Evolutionary conservation across 2,113 vertebrate genomes (phyloP), one percentile per base, ranked within the genome.

Genomic region (Delphinus delphis): DNA sequence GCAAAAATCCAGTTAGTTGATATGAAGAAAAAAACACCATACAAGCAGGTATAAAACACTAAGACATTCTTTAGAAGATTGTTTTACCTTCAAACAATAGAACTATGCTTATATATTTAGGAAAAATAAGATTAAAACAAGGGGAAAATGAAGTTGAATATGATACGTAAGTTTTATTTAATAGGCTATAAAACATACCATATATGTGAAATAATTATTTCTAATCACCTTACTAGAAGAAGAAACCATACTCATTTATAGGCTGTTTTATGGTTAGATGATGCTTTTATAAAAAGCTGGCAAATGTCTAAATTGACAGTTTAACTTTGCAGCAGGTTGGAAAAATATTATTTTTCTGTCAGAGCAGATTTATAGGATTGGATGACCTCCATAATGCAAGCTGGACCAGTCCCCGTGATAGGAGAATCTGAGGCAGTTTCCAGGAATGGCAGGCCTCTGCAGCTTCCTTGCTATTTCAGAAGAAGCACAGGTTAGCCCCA

Each of bases 1-100:
- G 93, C 96, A 94, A 28, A n/a, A 31, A 53, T 73, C 44, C 93
- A 95, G 74, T 88, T 36, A 95, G 60, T 87, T 98, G 98, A 44
- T 55, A 15, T 3, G 53, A 95, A 88, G 76, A 85, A 62, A 36
- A 71, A 90, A 88, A 93, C 33, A 80, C 20, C n/a, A 73, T 2
- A 1, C 31, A 76, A 18, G 9, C 18, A 94, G 73, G 86, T 88
- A 79, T 12, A 67, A 53, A 70, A 67, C 73, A 33, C 36, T 20
- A 47, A 67, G 38, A 13, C 38, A 8, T 65, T 41, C 58, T 93
- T 85, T 33, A 74, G 31, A 60, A 79, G 67, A 76, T 8, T 55
- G 14, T 53, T 94, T 95, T 71, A 36, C 2, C 67, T 95, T 38
- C 26, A 81, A 38, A 95, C 23, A 84, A 74, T 50, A 58, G 18